Conservation (phyloP, 2,888 invertebrate species). For the Petrophora chlorosata region DNA sequence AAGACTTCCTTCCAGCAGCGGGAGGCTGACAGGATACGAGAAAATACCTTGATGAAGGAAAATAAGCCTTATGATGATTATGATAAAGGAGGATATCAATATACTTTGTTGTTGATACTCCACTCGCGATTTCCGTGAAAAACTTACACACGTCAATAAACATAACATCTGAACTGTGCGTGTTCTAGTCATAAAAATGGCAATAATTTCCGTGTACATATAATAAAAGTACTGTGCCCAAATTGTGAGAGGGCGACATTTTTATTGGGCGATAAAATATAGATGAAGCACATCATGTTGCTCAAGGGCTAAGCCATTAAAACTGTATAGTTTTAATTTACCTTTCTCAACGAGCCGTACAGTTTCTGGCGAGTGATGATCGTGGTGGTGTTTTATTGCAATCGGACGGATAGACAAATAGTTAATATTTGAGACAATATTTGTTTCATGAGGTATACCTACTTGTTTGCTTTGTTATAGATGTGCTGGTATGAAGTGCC, state of each 20-base stretch:
- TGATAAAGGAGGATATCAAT: neutral
- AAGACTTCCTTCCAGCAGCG: constrained; percentile 9
- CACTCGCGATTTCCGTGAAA: constrained; percentile 25
- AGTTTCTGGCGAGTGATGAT: constrained; percentile 13
- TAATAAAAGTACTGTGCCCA: constrained; percentile 56
- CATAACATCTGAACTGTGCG: constrained; percentile 51
- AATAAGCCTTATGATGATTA: neutral
- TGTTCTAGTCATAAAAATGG: constrained; percentile 61
- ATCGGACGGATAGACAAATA: neutral
- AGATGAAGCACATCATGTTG: constrained; percentile 39
- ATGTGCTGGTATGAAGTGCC: too few relatives aligned
- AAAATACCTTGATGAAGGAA: neutral
- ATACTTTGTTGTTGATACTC: neutral
- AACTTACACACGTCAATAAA: constrained; percentile 37
- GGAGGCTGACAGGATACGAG: constrained; percentile 11
- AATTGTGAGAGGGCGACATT: constrained; percentile 66
- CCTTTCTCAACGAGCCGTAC: constrained; percentile 31
- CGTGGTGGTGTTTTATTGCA: constrained; percentile 4
- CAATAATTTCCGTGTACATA: constrained; percentile 59
- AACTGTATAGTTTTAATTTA: constrained; percentile 31
- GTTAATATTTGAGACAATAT: too few relatives aligned
- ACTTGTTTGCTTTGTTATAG: too few relatives aligned
- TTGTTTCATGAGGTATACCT: too few relatives aligned
- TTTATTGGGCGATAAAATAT: constrained; percentile 70
- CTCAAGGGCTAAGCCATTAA: constrained; percentile 33